Conservation (phyloP, 2,113 vertebrate genomes). For the Lynx canadensis region DNA sequence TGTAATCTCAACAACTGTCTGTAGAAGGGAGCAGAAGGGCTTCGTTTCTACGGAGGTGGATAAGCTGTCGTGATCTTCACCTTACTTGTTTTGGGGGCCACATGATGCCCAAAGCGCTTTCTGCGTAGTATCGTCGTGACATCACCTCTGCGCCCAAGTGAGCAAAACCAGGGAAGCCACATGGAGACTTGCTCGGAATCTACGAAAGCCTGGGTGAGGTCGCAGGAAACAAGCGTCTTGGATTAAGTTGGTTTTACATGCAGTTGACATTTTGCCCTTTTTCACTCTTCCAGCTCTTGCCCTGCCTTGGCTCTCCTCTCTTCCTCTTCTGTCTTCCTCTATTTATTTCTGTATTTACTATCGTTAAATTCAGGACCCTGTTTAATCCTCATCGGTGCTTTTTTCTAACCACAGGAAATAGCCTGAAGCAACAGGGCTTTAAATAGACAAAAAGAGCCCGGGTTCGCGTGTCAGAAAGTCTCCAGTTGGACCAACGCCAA, state of each 20-base stretch:
- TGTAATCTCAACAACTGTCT: background rate
- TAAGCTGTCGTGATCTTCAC: background rate
- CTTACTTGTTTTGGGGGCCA: background rate
- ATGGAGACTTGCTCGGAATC: background rate
- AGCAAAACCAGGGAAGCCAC: background rate
- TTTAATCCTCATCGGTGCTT: background rate
- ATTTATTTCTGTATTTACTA: background rate
- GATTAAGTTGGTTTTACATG: background rate
- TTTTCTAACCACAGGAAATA: background rate
- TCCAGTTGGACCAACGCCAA: background rate
- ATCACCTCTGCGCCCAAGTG: background rate
- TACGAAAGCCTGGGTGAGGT: background rate
- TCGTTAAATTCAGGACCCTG: background rate
- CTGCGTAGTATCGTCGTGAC: background rate
- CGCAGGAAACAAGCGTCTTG: background rate
- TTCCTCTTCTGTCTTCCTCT: background rate
- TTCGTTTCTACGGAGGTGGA: background rate
- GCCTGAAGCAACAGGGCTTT: background rate
- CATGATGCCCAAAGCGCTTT: background rate
- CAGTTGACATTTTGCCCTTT: background rate
- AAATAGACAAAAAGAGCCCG: background rate
- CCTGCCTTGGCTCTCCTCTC: background rate
- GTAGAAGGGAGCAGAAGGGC: background rate
- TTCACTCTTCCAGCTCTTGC: background rate
- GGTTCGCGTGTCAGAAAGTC: background rate